Evolutionary conservation across 2,888 invertebrate genomes (phyloP).

Genomic region (Athalia circularis): DNA sequence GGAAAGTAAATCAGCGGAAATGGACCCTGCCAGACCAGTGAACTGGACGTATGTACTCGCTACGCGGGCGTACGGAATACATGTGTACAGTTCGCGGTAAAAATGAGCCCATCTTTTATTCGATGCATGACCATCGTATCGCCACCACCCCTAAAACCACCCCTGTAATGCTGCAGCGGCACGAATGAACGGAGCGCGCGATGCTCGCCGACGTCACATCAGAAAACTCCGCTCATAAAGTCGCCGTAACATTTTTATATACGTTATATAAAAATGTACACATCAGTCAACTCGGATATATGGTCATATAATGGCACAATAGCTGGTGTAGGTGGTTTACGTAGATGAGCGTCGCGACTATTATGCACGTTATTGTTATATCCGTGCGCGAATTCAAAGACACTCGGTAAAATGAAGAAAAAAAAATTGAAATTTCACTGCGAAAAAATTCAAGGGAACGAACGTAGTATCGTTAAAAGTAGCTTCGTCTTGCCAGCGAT

Average conservation of each 20-base stretch:
- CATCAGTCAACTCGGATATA: slow-evolving; percentile 37
- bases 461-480: no score
- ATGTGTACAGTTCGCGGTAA: neutral
- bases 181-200: neutral
- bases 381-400: no score
- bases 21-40: neutral
- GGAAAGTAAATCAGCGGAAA: no score
- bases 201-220: neutral
- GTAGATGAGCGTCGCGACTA: neutral
- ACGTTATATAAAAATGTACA: slow-evolving; percentile 38
- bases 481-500: no score
- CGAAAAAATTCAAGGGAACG: no score
- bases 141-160: neutral
- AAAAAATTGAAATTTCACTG: no score
- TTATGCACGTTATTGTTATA: no score
- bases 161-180: no score
- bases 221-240: slow-evolving; percentile 24
- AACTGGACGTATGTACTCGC: neutral
- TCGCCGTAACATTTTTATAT: slow-evolving; percentile 37
- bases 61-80: neutral
- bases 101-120: slow-evolving; percentile 16
- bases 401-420: no score
- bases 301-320: slow-evolving; percentile 16
- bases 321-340: neutral
- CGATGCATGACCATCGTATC: slow-evolving; percentile 3